phyloP scores from a whole-genome alignment of 2,888 invertebrate genomes.

The Neuroscelio doddi region DNA sequence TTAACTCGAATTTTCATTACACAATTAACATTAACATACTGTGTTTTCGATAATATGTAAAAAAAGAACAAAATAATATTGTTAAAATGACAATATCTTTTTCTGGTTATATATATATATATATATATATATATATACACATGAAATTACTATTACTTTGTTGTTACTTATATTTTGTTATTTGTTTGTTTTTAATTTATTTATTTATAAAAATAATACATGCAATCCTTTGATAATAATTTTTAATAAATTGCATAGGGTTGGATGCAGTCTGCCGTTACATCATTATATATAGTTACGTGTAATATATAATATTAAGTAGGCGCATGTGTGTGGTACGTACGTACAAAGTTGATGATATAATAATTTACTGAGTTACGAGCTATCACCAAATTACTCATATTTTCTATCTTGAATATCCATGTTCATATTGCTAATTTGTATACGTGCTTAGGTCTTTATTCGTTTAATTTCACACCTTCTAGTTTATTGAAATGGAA shows the following conservation, averaged over 20 bases:
- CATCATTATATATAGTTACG: conserved; percentile 30
- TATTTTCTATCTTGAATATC: conserved; percentile 49
- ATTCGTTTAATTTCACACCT: conserved; percentile 63
- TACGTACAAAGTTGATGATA: conserved; percentile 57
- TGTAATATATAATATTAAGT: conserved; percentile 37
- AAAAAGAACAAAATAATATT: too few species aligned
- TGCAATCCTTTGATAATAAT: conserved; percentile 49
- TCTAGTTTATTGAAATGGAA: conserved; percentile 46
- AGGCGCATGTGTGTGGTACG: conserved; percentile 42
- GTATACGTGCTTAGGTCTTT: conserved; percentile 49
- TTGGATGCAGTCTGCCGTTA: conserved; percentile 25
- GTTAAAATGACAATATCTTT: too few species aligned
- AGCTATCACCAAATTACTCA: conserved; percentile 46
- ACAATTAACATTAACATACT: too few species aligned
- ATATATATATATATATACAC: too few species aligned
- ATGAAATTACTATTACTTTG: too few species aligned
- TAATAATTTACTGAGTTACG: conserved; percentile 61
- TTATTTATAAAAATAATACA: too few species aligned
- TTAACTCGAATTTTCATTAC: too few species aligned
- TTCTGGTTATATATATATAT: too few species aligned
- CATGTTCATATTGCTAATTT: conserved; percentile 23
- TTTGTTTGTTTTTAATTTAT: too few species aligned
- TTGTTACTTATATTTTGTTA: too few species aligned
- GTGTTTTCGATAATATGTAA: too few species aligned
- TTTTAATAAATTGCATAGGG: conserved; percentile 55